phyloP scores from a whole-genome alignment of 2,888 invertebrate species.

The Cremastinae sp. region DNA sequence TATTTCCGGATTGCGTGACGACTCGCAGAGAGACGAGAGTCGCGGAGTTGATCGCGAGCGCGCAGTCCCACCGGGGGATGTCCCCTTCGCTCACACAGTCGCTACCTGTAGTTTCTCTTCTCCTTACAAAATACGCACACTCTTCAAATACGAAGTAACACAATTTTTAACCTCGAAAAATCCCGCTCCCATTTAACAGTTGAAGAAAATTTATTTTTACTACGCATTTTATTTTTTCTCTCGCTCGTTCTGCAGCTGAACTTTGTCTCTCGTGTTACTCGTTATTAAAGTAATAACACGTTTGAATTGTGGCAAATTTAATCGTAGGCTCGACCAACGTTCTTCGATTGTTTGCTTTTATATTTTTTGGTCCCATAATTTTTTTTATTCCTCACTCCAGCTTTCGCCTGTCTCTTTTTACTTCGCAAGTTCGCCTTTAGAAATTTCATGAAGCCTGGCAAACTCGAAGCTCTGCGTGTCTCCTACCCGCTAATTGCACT shows the following conservation, averaged over 20 bases:
- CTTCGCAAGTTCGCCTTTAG: slow-evolving; percentile 17
- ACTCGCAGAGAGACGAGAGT: background rate
- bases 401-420: background rate
- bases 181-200: no score
- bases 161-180: no score
- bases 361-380: no score
- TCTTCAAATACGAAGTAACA: background rate
- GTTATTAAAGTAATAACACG: no score
- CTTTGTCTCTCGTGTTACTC: no score
- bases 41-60: slow-evolving; percentile 42
- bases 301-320: no score
- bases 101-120: slow-evolving; percentile 13
- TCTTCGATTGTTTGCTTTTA: no score
- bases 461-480: slow-evolving; percentile 37
- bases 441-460: slow-evolving; percentile 29
- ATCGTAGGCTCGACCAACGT: no score
- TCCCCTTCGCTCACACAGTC: slow-evolving; percentile 44
- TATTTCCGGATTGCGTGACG: slow-evolving; percentile 58
- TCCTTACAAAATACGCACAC: background rate
- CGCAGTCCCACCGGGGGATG: slow-evolving; percentile 62
- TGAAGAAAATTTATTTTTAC: no score
- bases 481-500: slow-evolving; percentile 49
- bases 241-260: no score
- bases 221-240: no score
- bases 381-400: background rate